Conservation (phyloP, 2,888 invertebrate genomes). For the Leptopilina syphax region DNA sequence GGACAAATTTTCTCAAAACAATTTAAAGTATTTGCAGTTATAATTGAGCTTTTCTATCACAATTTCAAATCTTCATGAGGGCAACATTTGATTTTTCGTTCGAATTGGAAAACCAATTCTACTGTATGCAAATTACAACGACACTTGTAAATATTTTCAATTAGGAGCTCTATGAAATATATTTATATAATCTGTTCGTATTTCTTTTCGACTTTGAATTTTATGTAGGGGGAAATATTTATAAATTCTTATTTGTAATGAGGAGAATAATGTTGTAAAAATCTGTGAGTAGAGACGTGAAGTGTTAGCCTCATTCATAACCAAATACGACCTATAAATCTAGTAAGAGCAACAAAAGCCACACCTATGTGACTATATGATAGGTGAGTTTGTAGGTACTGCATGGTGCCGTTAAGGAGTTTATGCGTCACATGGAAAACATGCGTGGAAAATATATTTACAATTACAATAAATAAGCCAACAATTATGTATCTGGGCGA, state of each 20-base stretch:
- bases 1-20: neutral
- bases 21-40: neutral
- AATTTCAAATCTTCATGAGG: neutral
- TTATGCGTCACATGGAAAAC: conserved; percentile 2
- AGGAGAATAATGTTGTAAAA: neutral
- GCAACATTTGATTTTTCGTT: too few species aligned
- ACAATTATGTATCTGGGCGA: neutral
- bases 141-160: too few species aligned
- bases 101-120: too few species aligned
- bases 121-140: too few species aligned
- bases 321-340: conserved; percentile 69
- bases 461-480: neutral
- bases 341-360: conserved; percentile 51
- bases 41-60: neutral
- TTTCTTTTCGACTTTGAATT: too few species aligned
- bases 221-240: too few species aligned
- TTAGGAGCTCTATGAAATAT: too few species aligned
- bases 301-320: conserved; percentile 60
- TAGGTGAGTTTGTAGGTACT: neutral
- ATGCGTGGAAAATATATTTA: neutral
- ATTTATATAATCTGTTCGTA: too few species aligned
- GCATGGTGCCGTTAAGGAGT: conserved; percentile 9
- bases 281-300: conserved; percentile 54
- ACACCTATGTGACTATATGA: conserved; percentile 46
- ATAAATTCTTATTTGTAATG: too few species aligned